Conservation (phyloP, 2,797 vertebrate genomes). For the Florisuga fusca region DNA sequence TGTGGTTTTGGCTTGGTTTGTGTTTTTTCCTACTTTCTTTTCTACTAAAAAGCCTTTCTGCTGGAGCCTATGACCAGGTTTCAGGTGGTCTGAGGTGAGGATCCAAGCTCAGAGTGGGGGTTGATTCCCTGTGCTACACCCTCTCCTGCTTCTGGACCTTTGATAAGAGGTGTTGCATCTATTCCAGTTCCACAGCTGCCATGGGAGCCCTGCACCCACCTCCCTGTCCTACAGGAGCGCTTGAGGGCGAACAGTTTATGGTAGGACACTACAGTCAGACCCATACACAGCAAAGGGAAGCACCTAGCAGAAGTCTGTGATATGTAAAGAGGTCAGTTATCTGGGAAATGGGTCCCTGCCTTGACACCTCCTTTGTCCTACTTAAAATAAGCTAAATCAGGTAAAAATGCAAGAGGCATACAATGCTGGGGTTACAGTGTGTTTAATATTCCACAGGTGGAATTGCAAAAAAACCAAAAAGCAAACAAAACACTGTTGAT, state of each 20-base stretch:
- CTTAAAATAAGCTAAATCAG: not conserved
- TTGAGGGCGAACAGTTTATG: not conserved
- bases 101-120: not conserved
- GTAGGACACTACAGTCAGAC: not conserved
- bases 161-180: not conserved
- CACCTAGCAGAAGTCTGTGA: not conserved
- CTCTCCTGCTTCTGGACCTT: rapidly evolving
- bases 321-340: not conserved
- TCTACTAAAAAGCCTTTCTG: not conserved
- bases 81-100: not conserved
- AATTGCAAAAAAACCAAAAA: not conserved
- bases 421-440: not conserved
- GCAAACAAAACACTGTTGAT: not conserved
- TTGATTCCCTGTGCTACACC: not conserved
- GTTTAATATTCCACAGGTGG: not conserved
- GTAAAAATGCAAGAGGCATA: not conserved
- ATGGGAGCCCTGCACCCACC: not conserved
- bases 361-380: not conserved
- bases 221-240: not conserved
- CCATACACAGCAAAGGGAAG: not conserved
- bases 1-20: too few species aligned
- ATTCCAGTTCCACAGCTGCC: not conserved
- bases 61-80: not conserved
- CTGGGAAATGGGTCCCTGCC: not conserved
- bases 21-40: not conserved